Conservation (phyloP, 2,888 invertebrate species). For the Nemapogon koenigi region DNA sequence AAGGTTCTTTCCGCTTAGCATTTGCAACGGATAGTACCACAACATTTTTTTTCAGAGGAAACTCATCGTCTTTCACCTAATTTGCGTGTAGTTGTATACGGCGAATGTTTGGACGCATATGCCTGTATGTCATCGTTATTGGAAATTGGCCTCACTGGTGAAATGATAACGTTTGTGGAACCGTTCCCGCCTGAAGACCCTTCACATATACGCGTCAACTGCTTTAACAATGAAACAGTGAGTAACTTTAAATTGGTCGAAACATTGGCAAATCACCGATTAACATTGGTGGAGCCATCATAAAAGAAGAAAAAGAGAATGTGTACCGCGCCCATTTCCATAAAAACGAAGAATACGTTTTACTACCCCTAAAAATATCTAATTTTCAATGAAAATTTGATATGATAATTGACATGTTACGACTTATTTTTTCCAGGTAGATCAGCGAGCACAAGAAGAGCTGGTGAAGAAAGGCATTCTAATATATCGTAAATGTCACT, state of each 20-base stretch:
- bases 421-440: conserved; percentile 59
- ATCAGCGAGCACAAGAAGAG: conserved; percentile 47
- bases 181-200: conserved; percentile 46
- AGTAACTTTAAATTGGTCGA: too few relatives aligned
- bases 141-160: conserved; percentile 62
- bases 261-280: too few relatives aligned
- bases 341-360: too few relatives aligned
- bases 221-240: conserved; percentile 49
- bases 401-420: too few relatives aligned
- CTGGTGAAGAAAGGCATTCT: conserved; percentile 44
- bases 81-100: conserved; percentile 68
- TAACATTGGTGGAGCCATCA: too few relatives aligned
- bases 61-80: not conserved
- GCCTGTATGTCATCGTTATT: conserved; percentile 70
- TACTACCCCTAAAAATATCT: too few relatives aligned
- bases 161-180: conserved; percentile 66
- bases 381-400: too few relatives aligned
- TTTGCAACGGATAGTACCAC: too few relatives aligned
- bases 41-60: conserved; percentile 3
- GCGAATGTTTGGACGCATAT: conserved; percentile 70
- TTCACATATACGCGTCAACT: conserved; percentile 36
- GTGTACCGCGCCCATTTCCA: too few relatives aligned
- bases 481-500: conserved; percentile 47
- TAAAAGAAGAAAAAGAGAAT: too few relatives aligned
- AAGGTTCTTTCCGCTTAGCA: too few relatives aligned